Evolutionary conservation across 2,888 invertebrate genomes (phyloP).

Genomic region (Gymnoscelis rufifasciata): DNA sequence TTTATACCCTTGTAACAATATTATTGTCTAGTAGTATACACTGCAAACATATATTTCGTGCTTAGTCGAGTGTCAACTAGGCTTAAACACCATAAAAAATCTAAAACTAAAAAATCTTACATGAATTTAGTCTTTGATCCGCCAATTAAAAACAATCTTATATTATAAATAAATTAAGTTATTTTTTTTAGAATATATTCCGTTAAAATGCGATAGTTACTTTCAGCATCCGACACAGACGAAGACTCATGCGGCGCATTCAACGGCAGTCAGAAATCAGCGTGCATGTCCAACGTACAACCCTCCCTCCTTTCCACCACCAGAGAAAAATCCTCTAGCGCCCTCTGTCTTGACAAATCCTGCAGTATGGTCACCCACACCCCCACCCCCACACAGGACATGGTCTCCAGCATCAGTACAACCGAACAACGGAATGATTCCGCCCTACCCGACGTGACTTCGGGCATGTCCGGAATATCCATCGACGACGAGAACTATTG

Average conservation of each 20-base stretch:
- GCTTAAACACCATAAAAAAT: too few species aligned
- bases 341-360: conserved; percentile 72
- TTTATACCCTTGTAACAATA: too few species aligned
- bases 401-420: conserved; percentile 75
- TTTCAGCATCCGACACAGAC: conserved; percentile 66
- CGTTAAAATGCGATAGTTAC: not conserved
- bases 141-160: too few species aligned
- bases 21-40: too few species aligned
- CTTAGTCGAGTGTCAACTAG: too few species aligned
- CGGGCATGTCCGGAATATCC: conserved; percentile 74
- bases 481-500: conserved; percentile 72
- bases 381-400: conserved; percentile 74
- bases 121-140: too few species aligned
- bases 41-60: too few species aligned
- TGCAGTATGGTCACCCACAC: conserved; percentile 70
- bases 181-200: too few species aligned
- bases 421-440: conserved; percentile 73
- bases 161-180: too few species aligned
- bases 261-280: conserved; percentile 73
- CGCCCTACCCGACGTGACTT: conserved; percentile 66
- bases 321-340: conserved; percentile 69
- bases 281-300: conserved; percentile 69
- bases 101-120: too few species aligned
- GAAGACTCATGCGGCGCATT: conserved; percentile 73
- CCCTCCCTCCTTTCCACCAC: conserved; percentile 64